Conservation (phyloP, 2,888 invertebrate genomes). For the Patella depressa region DNA sequence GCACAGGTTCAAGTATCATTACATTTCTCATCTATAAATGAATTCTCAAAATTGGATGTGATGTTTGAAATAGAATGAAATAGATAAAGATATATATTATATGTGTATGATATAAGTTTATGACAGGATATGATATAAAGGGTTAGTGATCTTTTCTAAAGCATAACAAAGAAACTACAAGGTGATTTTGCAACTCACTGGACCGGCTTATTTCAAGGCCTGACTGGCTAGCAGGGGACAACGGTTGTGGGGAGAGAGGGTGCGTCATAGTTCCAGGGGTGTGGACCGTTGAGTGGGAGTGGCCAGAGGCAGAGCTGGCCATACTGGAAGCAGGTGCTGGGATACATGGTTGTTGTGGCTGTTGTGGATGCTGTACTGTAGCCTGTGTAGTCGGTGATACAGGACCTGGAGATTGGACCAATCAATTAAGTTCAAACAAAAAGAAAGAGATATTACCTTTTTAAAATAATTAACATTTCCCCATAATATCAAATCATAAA, state of each 20-base stretch:
- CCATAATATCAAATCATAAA: too few relatives aligned
- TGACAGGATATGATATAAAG: too few relatives aligned
- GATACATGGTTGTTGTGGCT: slow-evolving; percentile 28
- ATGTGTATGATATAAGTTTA: too few relatives aligned
- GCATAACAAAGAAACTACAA: slow-evolving; percentile 1
- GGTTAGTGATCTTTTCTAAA: too few relatives aligned
- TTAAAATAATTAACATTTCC: too few relatives aligned
- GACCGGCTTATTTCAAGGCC: slow-evolving; percentile 28
- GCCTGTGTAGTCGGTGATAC: slow-evolving; percentile 42
- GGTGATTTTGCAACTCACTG: slow-evolving; percentile 11
- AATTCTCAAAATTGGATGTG: not conserved
- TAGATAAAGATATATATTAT: not conserved
- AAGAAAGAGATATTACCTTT: too few relatives aligned
- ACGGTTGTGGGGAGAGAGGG: slow-evolving; percentile 43
- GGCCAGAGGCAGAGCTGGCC: slow-evolving; percentile 31
- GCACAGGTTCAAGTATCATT: not conserved
- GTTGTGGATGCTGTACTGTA: slow-evolving; percentile 45
- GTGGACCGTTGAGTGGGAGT: slow-evolving; percentile 27
- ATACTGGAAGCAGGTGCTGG: slow-evolving; percentile 24
- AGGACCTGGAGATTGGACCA: too few relatives aligned
- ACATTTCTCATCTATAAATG: not conserved
- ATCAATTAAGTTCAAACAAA: too few relatives aligned
- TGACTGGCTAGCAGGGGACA: slow-evolving; percentile 39
- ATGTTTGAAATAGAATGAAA: not conserved
- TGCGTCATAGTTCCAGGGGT: slow-evolving; percentile 14